These are phyloP conservation scores for Seira ritae DNA, from an alignment of 2,888 invertebrate genomes.

Conservation along the genomic window DNA sequence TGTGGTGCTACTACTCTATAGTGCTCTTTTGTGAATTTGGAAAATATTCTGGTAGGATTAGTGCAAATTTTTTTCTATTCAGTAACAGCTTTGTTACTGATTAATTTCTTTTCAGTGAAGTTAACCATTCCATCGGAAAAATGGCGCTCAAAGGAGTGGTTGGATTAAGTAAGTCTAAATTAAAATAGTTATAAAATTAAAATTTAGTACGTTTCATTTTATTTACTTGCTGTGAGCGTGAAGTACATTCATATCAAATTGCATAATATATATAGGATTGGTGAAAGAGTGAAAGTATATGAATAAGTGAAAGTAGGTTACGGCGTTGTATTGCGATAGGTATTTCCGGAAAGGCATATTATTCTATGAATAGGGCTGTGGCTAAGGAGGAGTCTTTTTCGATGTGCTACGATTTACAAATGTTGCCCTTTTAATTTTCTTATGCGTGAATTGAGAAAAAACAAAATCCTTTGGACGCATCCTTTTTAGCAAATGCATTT, in stretches of 20 bases:
- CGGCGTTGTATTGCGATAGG: background rate
- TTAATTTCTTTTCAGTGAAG: background rate
- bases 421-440: too few relatives aligned
- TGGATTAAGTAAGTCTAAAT: constrained; percentile 86
- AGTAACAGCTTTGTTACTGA: constrained; percentile 35
- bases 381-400: constrained; percentile 40
- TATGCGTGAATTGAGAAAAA: too few relatives aligned
- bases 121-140: constrained; percentile 76
- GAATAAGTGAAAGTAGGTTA: constrained; percentile 44
- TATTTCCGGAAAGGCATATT: background rate
- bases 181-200: background rate
- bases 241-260: background rate
- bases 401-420: background rate
- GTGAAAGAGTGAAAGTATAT: constrained; percentile 22
- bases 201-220: background rate
- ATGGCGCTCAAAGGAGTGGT: constrained; percentile 93
- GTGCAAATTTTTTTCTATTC: background rate
- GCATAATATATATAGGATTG: background rate
- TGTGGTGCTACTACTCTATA: background rate
- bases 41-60: background rate
- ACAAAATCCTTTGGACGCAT: too few relatives aligned
- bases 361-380: constrained; percentile 41
- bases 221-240: background rate
- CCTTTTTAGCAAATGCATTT: too few relatives aligned
- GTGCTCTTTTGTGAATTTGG: background rate